These are phyloP conservation scores for Lumbricus terrestris DNA, from an alignment of 2,888 invertebrate genomes.

Conservation along the genomic window DNA sequence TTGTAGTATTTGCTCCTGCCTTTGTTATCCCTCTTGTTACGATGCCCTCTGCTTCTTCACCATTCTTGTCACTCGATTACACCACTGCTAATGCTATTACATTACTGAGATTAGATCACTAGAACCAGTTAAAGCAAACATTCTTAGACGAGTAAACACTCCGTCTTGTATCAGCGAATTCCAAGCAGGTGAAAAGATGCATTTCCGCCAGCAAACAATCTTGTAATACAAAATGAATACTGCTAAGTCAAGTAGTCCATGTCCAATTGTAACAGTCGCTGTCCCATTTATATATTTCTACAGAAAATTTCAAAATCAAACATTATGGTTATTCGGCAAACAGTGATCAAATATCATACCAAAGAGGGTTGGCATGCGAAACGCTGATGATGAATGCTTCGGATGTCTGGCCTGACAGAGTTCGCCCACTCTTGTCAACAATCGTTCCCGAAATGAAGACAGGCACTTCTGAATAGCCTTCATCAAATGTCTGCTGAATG, in stretches of 20 bases:
- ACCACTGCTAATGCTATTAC: not conserved
- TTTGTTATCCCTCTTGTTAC: not conserved
- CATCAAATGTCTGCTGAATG: constrained; percentile 63
- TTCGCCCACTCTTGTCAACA: constrained; percentile 66
- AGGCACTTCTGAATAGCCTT: constrained; percentile 60
- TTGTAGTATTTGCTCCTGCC: not conserved
- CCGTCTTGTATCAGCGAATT: not conserved
- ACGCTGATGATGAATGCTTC: constrained; percentile 66
- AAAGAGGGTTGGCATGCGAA: constrained; percentile 61
- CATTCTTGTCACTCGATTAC: not conserved
- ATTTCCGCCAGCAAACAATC: not conserved
- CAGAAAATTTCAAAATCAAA: not conserved
- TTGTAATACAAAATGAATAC: not conserved
- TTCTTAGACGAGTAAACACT: not conserved
- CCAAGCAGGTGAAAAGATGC: not conserved
- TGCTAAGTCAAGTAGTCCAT: not conserved
- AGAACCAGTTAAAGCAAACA: not conserved
- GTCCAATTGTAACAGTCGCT: not conserved
- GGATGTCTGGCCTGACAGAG: constrained; percentile 66
- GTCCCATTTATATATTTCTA: not conserved
- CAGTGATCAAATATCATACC: constrained; percentile 51
- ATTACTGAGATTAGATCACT: not conserved
- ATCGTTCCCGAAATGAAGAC: constrained; percentile 66
- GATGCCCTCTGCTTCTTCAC: not conserved
- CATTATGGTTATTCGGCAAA: not conserved